Percentiles rank a stretch among this genome's conserved stretches.
phyloP scores from a whole-genome alignment of 2,113 vertebrate genomes.

The Anser brachyrhynchus region DNA sequence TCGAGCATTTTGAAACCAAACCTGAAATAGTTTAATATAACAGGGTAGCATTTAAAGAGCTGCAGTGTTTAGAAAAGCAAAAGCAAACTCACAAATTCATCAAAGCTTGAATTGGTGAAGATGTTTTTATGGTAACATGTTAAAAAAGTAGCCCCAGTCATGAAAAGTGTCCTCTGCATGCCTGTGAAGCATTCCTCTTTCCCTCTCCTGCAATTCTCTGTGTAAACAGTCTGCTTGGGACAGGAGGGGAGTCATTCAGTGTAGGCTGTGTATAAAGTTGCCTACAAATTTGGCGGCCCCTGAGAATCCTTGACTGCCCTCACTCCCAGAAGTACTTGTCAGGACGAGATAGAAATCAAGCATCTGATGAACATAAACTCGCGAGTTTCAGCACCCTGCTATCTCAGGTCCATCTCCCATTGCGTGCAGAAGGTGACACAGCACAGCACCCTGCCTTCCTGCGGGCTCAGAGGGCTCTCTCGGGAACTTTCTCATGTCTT shows the following conservation, averaged over 20 bases:
- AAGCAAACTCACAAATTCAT: conserved; percentile 56
- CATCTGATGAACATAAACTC: not conserved
- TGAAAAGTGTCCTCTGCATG: not conserved
- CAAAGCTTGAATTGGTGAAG: not conserved
- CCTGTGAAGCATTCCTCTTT: not conserved
- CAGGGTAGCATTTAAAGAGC: conserved; percentile 67
- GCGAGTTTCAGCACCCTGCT: rapidly evolving
- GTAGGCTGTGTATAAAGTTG: not conserved
- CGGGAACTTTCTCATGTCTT: not conserved
- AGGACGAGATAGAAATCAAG: not conserved
- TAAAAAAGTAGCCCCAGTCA: not conserved
- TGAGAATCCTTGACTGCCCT: not conserved
- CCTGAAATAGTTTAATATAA: conserved; percentile 78
- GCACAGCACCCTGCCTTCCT: not conserved
- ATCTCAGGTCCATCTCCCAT: not conserved
- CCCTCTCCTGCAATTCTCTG: not conserved
- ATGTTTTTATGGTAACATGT: not conserved
- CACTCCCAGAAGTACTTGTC: not conserved
- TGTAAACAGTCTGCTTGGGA: not conserved
- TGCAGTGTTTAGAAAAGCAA: conserved; percentile 25
- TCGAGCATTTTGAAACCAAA: conserved; percentile 98
- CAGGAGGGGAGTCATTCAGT: not conserved
- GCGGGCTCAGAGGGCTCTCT: rapidly evolving
- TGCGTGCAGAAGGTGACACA: not conserved
- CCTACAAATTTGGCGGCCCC: not conserved